Base-by-base conservation (phyloP, 2,113 vertebrate genomes). In the Sisor rabdophorus region DNA sequence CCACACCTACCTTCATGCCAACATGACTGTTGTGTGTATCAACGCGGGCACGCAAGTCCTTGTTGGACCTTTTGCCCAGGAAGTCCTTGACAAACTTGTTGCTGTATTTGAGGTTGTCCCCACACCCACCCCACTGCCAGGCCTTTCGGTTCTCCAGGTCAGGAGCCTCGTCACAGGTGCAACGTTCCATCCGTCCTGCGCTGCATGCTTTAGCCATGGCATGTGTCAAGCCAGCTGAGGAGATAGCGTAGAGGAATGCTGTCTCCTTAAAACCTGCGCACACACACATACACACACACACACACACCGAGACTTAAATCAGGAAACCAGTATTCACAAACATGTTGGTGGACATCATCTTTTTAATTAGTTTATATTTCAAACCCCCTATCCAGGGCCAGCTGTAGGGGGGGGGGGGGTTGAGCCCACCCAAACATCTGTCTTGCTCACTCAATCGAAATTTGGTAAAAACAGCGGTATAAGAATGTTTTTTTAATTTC, bases 71-170 rank as follows among this genome's bases (percentile, higher is more conserved):
- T 89, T 96, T 94, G 80, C 96, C 96, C 82, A 98, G 89, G 91
- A 98, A 99, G 86, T 98, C 96, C 87, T 97, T 98, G 84, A 97
- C 96, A 11, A 99, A 99, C 85, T 98, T 99, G 91, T 97, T 96
- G 90, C 97, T 97, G 83, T 98, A 98, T 78, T 98, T 98, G 67
- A 98, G 94, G 88, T 99, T 99, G 92, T 99, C 97, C 0, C 97
- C 97, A 0, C 97, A 98, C 86, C 97, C 97, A 0, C 97, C 97
- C 97, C 97, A 99, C 89, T 98, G 97, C 97, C 97, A 99, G 40
- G 97, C 97, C 81, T 98, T 95, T 0, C 96, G 91, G 90, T 99
- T 99, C 91, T 98, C 96, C 90, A 99, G 88, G 86, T 99, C 94
- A 0, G 97, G 97, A 0, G 97, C 97, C 80, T 99, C 97, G 0